Base-by-base conservation (phyloP, 2,113 vertebrate species). In the Phainopepla nitens region DNA sequence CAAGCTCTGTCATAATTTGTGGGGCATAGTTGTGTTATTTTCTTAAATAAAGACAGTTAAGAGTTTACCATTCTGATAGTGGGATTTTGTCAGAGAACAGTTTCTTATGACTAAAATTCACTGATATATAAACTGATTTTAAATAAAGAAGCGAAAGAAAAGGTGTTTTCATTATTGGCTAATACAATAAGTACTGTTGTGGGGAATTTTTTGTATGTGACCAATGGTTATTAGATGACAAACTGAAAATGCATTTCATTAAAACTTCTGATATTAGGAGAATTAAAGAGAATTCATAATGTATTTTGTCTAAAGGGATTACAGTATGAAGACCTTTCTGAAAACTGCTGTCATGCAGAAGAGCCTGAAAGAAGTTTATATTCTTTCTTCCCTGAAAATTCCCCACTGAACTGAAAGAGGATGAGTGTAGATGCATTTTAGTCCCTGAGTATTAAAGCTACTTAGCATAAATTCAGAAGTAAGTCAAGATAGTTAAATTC, bases 61-160 rank as follows among this genome's bases (percentile, higher is more conserved):
- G 56, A 89, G 45, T 78, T 90, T 94, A 78, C 57, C 51, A 42
- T 93, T 92, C 51, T 33, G 41, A 71, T 87, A 93, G 51, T 60
- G 71, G 44, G 42, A 64, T 93, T 96, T 95, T 84, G 93, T 54
- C 75, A 95, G 41, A 86, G 82, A 83, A 42, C 76, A 39, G n/a
- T 90, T 95, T 96, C 93, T 79, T 95, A 73, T 92, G 44, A 64
- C n/a, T 92, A 45, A 75, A 93, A 76, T 91, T 91, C 71, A 68
- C 42, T 92, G 87, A 47, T 86, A 41, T 87, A 82, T 91, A 78
- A 94, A 86, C 21, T 73, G 65, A 93, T 96, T 86, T 96, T 97
- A 83, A 95, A 94, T 69, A 76, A 97, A 94, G 92, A 75, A 85
- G 44, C 65, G 92, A 82, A 95, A 90, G 58, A 78, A 86, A 89